These are phyloP conservation scores for Cyclophora punctaria DNA, from an alignment of 2,888 invertebrate species.

Conservation along the genomic window DNA sequence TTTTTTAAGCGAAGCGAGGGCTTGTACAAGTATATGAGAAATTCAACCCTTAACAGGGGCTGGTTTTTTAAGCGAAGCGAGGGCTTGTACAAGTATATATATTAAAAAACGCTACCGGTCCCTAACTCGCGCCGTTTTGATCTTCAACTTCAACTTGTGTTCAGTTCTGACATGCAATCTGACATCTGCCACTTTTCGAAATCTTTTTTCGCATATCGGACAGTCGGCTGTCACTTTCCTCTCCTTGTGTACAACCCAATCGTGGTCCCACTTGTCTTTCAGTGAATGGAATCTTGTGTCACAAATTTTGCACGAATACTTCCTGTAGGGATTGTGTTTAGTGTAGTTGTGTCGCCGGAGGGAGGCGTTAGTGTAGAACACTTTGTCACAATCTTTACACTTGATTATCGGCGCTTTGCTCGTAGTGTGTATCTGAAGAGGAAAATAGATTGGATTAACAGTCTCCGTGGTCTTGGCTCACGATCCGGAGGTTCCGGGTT, in stretches of 20 bases:
- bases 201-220: slow-evolving; percentile 28
- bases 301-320: slow-evolving; percentile 27
- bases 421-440: slow-evolving; percentile 24
- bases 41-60: too few species aligned
- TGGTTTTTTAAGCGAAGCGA: too few species aligned
- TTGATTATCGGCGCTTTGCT: slow-evolving; percentile 19
- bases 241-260: slow-evolving; percentile 35
- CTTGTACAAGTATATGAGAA: too few species aligned
- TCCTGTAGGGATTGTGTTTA: background rate
- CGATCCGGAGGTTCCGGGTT: too few species aligned
- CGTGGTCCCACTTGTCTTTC: slow-evolving; percentile 40
- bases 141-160: background rate
- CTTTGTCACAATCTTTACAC: slow-evolving; percentile 26
- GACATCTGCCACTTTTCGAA: slow-evolving; percentile 33
- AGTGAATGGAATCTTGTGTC: slow-evolving; percentile 8
- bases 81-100: too few species aligned
- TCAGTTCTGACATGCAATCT: slow-evolving; percentile 20
- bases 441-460: too few species aligned
- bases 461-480: too few species aligned
- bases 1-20: too few species aligned
- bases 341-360: slow-evolving; percentile 24
- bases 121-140: background rate
- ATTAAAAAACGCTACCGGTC: too few species aligned
- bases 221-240: slow-evolving; percentile 36
- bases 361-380: slow-evolving; percentile 17